Evolutionary conservation across 2,888 invertebrate species (phyloP).

Genomic region (Osmoderma eremita): DNA sequence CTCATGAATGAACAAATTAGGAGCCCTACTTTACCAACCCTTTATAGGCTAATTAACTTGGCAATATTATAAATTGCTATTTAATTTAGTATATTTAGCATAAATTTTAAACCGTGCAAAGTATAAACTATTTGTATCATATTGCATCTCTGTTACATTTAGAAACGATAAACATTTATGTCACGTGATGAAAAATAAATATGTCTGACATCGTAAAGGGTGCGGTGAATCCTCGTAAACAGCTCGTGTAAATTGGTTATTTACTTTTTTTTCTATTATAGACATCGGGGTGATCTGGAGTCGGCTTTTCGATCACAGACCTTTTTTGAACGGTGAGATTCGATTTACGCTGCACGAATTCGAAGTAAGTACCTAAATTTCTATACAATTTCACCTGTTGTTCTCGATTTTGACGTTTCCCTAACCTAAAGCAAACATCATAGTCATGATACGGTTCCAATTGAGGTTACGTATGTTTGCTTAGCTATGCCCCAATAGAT

Average conservation of each 20-base stretch:
- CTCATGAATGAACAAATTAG: too few species aligned
- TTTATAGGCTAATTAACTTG: too few species aligned
- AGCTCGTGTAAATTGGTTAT: constrained; percentile 40
- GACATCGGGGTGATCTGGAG: constrained; percentile 86
- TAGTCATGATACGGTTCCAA: background rate
- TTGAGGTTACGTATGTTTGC: too few species aligned
- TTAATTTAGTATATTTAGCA: too few species aligned
- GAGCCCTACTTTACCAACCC: too few species aligned
- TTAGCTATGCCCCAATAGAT: background rate
- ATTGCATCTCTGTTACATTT: too few species aligned
- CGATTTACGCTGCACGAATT: constrained; percentile 85
- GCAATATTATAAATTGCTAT: too few species aligned
- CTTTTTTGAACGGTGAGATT: constrained; percentile 87
- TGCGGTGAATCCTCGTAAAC: constrained; percentile 47
- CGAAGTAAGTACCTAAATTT: constrained; percentile 71
- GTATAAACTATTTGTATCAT: too few species aligned
- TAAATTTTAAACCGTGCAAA: too few species aligned
- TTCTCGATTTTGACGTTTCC: constrained; percentile 11
- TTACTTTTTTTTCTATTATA: constrained; percentile 61
- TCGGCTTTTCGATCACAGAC: constrained; percentile 86
- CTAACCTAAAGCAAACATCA: constrained; percentile 16
- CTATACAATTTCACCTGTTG: constrained; percentile 14
- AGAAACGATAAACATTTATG: background rate
- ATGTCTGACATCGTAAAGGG: constrained; percentile 60
- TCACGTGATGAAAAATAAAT: constrained; percentile 42